Percentiles rank a stretch among this genome's conserved stretches.
Conservation (phyloP, 2,113 vertebrate genomes). For the Archilochus colubris region DNA sequence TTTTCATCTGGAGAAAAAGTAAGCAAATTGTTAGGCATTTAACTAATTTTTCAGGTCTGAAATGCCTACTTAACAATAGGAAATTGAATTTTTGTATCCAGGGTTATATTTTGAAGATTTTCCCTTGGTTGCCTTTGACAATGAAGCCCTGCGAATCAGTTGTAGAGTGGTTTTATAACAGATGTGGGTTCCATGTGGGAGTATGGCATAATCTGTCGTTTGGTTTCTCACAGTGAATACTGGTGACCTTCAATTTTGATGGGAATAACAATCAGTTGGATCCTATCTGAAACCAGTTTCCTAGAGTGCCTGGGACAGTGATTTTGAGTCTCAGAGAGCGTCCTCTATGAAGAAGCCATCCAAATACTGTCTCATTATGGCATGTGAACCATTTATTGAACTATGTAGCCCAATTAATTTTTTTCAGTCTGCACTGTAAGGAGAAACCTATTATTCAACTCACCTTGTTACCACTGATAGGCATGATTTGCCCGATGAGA, state of each 20-base stretch:
- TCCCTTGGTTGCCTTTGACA: neutral
- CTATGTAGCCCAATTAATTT: neutral
- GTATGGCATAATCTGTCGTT: neutral
- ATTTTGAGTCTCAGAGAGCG: neutral
- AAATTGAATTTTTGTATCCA: slow-evolving; percentile 7
- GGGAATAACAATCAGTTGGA: neutral
- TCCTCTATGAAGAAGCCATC: neutral
- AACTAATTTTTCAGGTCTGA: neutral
- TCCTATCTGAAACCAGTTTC: neutral
- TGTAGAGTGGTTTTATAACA: neutral
- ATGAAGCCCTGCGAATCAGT: neutral
- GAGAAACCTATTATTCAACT: neutral
- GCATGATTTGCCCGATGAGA: neutral
- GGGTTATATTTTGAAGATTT: slow-evolving; percentile 8
- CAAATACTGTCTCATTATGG: neutral
- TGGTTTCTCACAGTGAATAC: neutral
- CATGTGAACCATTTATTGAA: neutral
- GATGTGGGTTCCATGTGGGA: neutral
- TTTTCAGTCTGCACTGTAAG: neutral
- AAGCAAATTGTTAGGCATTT: neutral
- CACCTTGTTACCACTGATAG: neutral
- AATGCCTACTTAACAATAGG: neutral
- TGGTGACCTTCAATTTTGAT: neutral
- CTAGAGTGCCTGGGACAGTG: neutral
- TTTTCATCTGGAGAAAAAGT: slow-evolving; percentile 26